Percentiles rank a stretch among this genome's conserved stretches.
phyloP scores from a whole-genome alignment of 2,888 invertebrate species.

The Orthosia gothica region DNA sequence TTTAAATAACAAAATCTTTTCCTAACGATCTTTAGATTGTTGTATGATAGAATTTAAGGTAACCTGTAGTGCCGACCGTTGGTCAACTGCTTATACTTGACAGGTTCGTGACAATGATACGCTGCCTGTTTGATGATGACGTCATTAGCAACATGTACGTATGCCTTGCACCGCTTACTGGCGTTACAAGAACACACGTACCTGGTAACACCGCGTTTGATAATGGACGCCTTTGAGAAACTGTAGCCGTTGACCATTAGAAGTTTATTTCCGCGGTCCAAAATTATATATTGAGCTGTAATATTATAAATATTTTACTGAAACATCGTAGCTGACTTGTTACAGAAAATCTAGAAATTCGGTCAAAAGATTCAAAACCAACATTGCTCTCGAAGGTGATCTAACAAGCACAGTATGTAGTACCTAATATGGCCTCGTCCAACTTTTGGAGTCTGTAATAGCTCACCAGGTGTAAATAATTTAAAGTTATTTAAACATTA shows the following conservation, averaged over 20 bases:
- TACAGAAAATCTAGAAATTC: background rate
- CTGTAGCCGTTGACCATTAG: constrained; percentile 66
- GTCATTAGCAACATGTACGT: constrained; percentile 25
- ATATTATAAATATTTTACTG: background rate
- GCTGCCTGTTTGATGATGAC: constrained; percentile 16
- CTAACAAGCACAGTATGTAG: too few relatives aligned
- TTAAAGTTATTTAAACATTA: too few relatives aligned
- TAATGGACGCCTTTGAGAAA: constrained; percentile 62
- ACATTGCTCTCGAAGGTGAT: too few relatives aligned
- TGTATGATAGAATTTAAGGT: background rate
- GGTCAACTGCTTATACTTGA: background rate
- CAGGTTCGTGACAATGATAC: constrained; percentile 48
- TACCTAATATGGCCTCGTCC: too few relatives aligned
- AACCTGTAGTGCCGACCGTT: constrained; percentile 4
- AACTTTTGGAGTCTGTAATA: too few relatives aligned
- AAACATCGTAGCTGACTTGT: background rate
- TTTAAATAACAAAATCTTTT: background rate
- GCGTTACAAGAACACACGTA: constrained; percentile 60
- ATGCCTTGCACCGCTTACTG: constrained; percentile 51
- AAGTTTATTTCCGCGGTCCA: constrained; percentile 57
- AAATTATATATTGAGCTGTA: constrained; percentile 67
- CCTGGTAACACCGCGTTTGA: constrained; percentile 47
- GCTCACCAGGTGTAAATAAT: too few relatives aligned
- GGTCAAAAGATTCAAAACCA: too few relatives aligned
- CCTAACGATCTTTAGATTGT: background rate